Evolutionary conservation across 2,888 invertebrate species (phyloP), one percentile per base, ranked within the genome.

Genomic region (Polyploca ridens): DNA sequence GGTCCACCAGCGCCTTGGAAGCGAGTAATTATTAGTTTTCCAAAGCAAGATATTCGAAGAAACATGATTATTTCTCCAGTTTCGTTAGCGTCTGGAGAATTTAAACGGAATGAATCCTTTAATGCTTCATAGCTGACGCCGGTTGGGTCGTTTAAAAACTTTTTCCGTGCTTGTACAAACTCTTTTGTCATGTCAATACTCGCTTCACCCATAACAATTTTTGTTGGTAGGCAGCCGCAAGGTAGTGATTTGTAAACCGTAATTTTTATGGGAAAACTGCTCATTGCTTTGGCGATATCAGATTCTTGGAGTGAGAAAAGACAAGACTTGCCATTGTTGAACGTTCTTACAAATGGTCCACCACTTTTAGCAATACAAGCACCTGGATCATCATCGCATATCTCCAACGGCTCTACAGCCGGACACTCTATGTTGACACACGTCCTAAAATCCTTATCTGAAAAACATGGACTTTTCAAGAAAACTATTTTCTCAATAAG

Each of bases 291-390:
- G n/a, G 79, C 78, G 0, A 96, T 94, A 41, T 95, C 95, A 8
- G 82, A 73, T 58, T 95, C 91, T 35, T 95, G 94, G 5, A 96
- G 83, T 0, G 96, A 96, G 78, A 96, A 96, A n/a, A 96, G 86
- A 73, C 96, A 96, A 0, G 96, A 96, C 83, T 96, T 96, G 35
- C 96, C 96, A 72, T 92, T 96, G 78, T 95, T 95, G 65, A 96
- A 95, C 0, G 90, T 84, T 76, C 94, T 94, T 0, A 89, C 81
- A 65, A 90, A 91, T 0, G 90, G 89, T 19, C 89, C 89, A 7
- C 89, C 91, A 60, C 88, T 89, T 61, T 85, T 89, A 11, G 86
- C 85, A 6, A 78, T 66, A 68, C 93, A 91, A 46, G 84, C 77
- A 59, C 93, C 91, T 3, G 90, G 85, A 63, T 96, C 95, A 68